Evolutionary conservation across 2,797 vertebrate genomes (phyloP), one percentile per base, ranked within the genome.

Genomic region (Sciaenops ocellatus): DNA sequence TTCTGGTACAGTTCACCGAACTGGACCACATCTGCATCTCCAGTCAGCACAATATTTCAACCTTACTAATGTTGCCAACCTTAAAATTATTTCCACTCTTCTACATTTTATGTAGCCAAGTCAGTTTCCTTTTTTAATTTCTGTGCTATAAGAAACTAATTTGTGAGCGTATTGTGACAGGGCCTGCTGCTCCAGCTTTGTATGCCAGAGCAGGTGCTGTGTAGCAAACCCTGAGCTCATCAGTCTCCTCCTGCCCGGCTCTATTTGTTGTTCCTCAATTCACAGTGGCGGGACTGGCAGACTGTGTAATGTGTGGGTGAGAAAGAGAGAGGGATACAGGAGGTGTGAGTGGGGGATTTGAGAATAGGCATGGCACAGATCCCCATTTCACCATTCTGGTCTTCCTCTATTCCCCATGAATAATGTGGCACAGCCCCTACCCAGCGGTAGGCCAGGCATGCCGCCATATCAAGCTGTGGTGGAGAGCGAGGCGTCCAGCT

Each of bases 331-430:
- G 93, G 76, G 78, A 82, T 89, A 87, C 86, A 93, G 95, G 94
- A 94, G 93, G 94, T 73, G 83, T 80, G 80, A 78, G 82, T 67
- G 84, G 92, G 95, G 95, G 93, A 95, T 92, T 95, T 94, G 94
- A 93, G 96, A 96, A 96, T 95, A 95, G 96, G 94, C 92, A 79
- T 95, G 95, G 94, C 96, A 96, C 95, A 95, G 93, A 93, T 87
- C 80, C 59, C 76, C 76, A 68, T 83, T 87, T 85, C 68, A 88
- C 95, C 94, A 94, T 96, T 94, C 94, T 94, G 94, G 95, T 95
- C 95, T 95, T 95, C 95, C 82, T 91, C 86, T 95, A 95, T 95
- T 97, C 84, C 66, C 90, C 95, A 95, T 96, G 96, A 97, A 97
- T 97, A 96, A 96, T 95, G 95, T 95, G 96, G 95, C 96, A 94